Conservation (phyloP, 2,888 invertebrate species). For the Philereme vetulata region DNA sequence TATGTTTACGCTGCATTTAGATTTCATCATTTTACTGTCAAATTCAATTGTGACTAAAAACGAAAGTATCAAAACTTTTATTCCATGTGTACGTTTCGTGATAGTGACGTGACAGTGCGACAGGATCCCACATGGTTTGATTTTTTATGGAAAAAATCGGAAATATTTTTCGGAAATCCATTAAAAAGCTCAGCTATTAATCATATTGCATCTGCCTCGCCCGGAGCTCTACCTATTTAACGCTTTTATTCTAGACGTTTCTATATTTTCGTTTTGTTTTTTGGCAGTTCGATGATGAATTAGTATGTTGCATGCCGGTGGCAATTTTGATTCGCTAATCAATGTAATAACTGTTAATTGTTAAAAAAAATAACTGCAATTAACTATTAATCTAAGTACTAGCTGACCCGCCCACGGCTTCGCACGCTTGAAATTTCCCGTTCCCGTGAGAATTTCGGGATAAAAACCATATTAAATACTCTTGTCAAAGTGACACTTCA, state of each 20-base stretch:
- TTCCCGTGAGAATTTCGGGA: no score
- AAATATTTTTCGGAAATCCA: conserved; percentile 77
- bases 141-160: conserved; percentile 65
- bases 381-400: no score
- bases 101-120: conserved; percentile 63
- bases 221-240: conserved; percentile 54
- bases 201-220: conserved; percentile 74
- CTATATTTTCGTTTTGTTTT: conserved; percentile 39
- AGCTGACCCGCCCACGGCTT: no score
- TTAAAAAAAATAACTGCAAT: no score
- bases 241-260: conserved; percentile 47
- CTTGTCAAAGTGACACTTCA: no score
- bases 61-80: conserved; percentile 47
- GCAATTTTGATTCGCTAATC: neutral
- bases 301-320: conserved; percentile 8
- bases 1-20: no score
- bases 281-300: conserved; percentile 39
- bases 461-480: no score
- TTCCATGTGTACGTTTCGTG: conserved; percentile 27
- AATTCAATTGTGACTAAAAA: neutral
- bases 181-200: conserved; percentile 74
- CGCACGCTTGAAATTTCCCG: no score
- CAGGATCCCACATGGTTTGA: conserved; percentile 73
- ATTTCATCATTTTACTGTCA: no score
- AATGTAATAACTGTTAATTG: neutral